These are phyloP conservation scores for Dasysyrphus albostriatus DNA, from an alignment of 2,888 invertebrate genomes.

Conservation along the genomic window DNA sequence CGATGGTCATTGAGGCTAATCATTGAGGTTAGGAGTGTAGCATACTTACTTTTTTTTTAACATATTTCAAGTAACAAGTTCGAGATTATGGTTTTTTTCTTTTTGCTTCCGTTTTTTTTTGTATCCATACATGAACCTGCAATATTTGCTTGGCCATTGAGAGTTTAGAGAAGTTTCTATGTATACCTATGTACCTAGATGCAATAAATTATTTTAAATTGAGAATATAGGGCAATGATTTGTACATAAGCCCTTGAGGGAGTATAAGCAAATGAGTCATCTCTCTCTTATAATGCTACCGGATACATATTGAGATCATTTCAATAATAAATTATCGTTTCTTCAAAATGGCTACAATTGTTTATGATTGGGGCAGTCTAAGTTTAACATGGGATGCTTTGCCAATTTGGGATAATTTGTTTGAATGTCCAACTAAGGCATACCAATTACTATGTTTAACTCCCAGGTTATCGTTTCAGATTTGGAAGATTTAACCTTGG, in stretches of 20 bases:
- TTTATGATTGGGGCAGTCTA: background rate
- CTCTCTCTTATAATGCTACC: background rate
- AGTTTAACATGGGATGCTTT: constrained; percentile 6
- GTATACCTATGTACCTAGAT: background rate
- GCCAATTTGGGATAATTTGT: constrained; percentile 53
- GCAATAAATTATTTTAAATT: constrained; percentile 8
- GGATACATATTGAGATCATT: constrained; percentile 67
- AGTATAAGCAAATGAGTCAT: background rate
- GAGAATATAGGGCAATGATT: constrained; percentile 55
- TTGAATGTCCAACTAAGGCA: constrained; percentile 45
- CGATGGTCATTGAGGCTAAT: constrained; percentile 74
- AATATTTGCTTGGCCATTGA: constrained; percentile 1
- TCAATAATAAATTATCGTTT: background rate
- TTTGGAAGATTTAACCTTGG: constrained; percentile 37
- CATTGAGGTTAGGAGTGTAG: constrained; percentile 72
- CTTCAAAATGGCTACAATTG: constrained; percentile 14
- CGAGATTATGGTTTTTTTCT: constrained; percentile 32
- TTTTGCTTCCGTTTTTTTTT: constrained; percentile 13
- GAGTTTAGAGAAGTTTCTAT: background rate
- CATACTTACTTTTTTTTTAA: constrained; percentile 10
- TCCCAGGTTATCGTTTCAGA: background rate
- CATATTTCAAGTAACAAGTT: constrained; percentile 46
- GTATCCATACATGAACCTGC: background rate
- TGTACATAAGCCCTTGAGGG: constrained; percentile 4
- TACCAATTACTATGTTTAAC: background rate